These are phyloP conservation scores for Omphaloscelis lunosa DNA, from an alignment of 2,888 invertebrate genomes.

Conservation along the genomic window DNA sequence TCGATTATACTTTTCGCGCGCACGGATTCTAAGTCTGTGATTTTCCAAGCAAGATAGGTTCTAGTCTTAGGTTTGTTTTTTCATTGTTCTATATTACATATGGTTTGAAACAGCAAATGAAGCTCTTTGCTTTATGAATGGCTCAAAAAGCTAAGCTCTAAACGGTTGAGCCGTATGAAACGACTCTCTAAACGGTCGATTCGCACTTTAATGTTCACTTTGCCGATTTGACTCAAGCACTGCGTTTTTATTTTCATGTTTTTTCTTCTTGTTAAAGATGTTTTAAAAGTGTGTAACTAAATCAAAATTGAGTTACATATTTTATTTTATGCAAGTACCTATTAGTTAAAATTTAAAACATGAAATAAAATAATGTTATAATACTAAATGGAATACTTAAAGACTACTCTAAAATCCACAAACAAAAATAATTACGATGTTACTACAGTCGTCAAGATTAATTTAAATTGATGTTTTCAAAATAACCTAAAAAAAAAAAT, in stretches of 20 bases:
- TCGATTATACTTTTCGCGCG: slow-evolving; percentile 70
- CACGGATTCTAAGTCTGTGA: slow-evolving; percentile 52
- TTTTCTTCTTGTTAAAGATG: slow-evolving; percentile 1
- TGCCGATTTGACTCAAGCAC: slow-evolving; percentile 20
- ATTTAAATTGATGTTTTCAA: slow-evolving; percentile 40
- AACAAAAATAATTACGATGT: slow-evolving; percentile 9
- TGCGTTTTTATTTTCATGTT: slow-evolving; percentile 4
- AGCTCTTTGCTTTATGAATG: slow-evolving; percentile 14
- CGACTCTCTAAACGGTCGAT: slow-evolving; percentile 34
- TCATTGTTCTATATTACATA: slow-evolving; percentile 12
- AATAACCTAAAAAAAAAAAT: slow-evolving; percentile 19
- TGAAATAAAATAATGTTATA: background rate
- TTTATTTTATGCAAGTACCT: background rate
- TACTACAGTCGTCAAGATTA: background rate
- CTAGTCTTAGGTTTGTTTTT: slow-evolving; percentile 17
- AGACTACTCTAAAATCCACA: slow-evolving; percentile 7
- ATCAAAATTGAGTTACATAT: background rate
- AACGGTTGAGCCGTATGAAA: slow-evolving; percentile 39
- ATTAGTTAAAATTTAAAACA: background rate
- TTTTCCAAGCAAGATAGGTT: slow-evolving; percentile 51
- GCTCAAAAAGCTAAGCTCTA: slow-evolving; percentile 18
- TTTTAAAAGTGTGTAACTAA: background rate
- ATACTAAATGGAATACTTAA: background rate
- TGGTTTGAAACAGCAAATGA: slow-evolving; percentile 17
- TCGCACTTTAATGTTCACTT: slow-evolving; percentile 38